Percentiles rank a stretch among this genome's conserved stretches.
Conservation (phyloP, 2,797 vertebrate genomes). For the Telmatherina bonti region DNA sequence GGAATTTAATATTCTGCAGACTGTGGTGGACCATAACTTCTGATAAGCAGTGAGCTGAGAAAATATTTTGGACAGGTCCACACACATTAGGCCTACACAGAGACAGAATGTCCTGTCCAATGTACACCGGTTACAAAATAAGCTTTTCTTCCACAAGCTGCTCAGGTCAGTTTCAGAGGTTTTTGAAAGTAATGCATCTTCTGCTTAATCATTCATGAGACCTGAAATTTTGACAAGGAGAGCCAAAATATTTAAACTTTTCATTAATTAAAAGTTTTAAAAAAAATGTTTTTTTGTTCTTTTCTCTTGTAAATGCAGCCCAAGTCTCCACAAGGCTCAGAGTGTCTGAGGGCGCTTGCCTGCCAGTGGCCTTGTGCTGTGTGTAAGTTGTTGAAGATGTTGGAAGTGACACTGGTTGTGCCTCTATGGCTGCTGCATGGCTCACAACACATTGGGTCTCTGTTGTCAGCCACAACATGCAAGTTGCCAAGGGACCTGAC, state of each 20-base stretch:
- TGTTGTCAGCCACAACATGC: conserved; percentile 81
- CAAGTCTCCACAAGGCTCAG: conserved; percentile 47
- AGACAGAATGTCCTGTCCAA: background rate
- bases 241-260: background rate
- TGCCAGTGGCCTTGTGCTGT: conserved; percentile 75
- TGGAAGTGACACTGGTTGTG: conserved; percentile 66
- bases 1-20: too few species aligned
- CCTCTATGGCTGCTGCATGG: conserved; percentile 75
- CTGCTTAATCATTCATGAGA: background rate
- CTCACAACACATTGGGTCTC: conserved; percentile 75
- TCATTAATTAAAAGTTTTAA: background rate
- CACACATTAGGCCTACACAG: background rate
- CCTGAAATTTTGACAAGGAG: background rate
- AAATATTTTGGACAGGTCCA: background rate
- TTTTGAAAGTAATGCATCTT: background rate
- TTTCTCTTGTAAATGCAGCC: conserved; percentile 41
- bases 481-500: conserved; percentile 85
- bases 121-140: background rate
- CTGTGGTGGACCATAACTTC: too few species aligned
- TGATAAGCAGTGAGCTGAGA: background rate
- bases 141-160: background rate
- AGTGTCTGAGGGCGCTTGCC: conserved; percentile 70
- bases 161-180: background rate
- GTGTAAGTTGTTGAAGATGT: conserved; percentile 79
- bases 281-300: background rate